These are phyloP conservation scores for Gallinago media DNA, from an alignment of 2,113 vertebrate species.

Conservation along the genomic window DNA sequence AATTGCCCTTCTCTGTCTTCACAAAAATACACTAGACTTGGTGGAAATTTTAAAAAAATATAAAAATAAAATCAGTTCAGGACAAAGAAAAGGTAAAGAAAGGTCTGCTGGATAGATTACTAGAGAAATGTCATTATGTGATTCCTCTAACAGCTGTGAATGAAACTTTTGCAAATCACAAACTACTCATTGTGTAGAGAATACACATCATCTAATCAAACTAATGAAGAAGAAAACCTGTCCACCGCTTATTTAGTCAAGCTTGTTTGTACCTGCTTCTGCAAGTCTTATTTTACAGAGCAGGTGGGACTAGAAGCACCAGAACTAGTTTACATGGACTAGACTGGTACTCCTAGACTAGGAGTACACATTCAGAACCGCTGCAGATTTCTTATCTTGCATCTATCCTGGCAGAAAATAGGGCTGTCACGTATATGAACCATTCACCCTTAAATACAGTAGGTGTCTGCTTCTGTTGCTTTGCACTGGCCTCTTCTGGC, in stretches of 20 bases:
- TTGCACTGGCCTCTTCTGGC: background rate
- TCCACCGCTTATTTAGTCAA: background rate
- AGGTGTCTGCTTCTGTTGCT: no score
- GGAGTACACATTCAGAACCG: background rate
- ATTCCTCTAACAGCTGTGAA: background rate
- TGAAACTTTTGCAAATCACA: background rate
- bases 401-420: background rate
- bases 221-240: background rate
- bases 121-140: background rate
- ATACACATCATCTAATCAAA: background rate
- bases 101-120: background rate
- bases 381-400: background rate
- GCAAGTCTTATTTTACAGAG: background rate
- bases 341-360: no score
- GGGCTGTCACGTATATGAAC: background rate
- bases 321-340: background rate
- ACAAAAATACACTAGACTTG: background rate
- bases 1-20: background rate
- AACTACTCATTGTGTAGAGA: background rate
- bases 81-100: background rate
- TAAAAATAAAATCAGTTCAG: background rate
- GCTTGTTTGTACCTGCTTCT: background rate
- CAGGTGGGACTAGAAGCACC: background rate
- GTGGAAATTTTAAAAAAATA: background rate
- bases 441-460: rapidly evolving